These are phyloP conservation scores for Petrosia ficiformis DNA, from an alignment of 37 sponge, comb jelly and placozoan species.

Conservation along the genomic window DNA sequence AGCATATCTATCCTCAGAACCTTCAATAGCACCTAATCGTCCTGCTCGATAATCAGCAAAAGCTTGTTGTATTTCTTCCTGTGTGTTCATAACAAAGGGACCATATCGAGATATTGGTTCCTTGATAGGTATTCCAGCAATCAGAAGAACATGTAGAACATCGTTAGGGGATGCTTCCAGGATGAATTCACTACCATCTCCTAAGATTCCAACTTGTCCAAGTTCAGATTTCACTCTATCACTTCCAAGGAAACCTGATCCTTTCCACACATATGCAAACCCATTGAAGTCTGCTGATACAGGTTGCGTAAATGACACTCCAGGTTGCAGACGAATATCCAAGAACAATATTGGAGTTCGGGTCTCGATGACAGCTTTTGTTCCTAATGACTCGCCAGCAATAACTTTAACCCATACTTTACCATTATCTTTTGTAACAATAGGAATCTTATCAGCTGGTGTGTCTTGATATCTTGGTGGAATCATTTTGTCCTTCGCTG, in stretches of 20 bases:
- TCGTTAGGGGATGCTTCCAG: constrained; percentile 50
- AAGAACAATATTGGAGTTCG: constrained; percentile 71
- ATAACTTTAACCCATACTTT: constrained; percentile 79
- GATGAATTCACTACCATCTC: constrained; percentile 43
- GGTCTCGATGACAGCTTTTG: constrained; percentile 73
- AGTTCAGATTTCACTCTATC: constrained; percentile 41
- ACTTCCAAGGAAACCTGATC: constrained; percentile 60
- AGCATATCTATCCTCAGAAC: constrained; percentile 63
- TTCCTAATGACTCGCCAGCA: constrained; percentile 82
- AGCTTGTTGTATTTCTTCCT: constrained; percentile 81
- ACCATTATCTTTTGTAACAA: constrained; percentile 51
- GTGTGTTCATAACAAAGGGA: constrained; percentile 93
- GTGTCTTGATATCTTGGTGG: constrained; percentile 82
- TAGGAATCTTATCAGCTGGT: constrained; percentile 65
- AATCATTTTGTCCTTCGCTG: constrained; percentile 85
- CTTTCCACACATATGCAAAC: constrained; percentile 78
- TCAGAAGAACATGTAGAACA: constrained; percentile 55
- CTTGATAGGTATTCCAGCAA: constrained; percentile 81
- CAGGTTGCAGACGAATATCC: constrained; percentile 72
- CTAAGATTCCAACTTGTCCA: constrained; percentile 64
- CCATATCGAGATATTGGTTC: constrained; percentile 80
- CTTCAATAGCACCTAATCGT: constrained; percentile 57
- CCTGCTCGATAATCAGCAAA: constrained; percentile 74
- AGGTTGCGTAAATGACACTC: constrained; percentile 56
- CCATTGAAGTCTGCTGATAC: constrained; percentile 69